phyloP scores from a whole-genome alignment of 2,888 invertebrate species.

The Cephus spinipes region DNA sequence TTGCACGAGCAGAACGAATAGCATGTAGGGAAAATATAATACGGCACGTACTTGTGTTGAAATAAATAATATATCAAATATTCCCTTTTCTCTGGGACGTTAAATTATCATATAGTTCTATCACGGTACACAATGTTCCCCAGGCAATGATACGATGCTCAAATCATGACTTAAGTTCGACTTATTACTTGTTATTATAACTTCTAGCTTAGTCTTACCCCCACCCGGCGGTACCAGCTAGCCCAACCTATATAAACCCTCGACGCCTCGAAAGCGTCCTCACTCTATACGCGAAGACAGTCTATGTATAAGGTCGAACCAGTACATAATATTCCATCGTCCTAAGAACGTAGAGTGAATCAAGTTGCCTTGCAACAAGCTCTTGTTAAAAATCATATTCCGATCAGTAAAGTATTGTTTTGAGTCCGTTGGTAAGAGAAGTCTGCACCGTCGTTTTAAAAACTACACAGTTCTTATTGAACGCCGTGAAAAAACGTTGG shows the following conservation, averaged over 20 bases:
- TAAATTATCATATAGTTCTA: background rate
- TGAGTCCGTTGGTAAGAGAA: no score
- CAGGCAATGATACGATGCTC: conserved; percentile 18
- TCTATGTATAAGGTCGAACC: conserved; percentile 55
- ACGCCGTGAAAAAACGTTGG: no score
- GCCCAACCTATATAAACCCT: conserved; percentile 62
- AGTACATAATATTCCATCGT: conserved; percentile 15
- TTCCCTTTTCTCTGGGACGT: background rate
- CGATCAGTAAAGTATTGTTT: no score
- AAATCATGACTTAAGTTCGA: conserved; percentile 45
- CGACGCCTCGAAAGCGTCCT: conserved; percentile 57
- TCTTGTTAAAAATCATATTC: no score
- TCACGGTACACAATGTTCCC: background rate
- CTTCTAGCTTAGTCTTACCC: conserved; percentile 50
- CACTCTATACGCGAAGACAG: conserved; percentile 60
- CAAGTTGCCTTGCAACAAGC: no score
- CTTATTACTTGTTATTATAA: conserved; percentile 52
- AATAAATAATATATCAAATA: background rate
- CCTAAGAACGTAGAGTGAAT: background rate
- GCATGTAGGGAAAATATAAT: background rate
- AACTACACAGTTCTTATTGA: no score
- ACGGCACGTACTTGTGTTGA: background rate
- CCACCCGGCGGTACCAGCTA: conserved; percentile 47
- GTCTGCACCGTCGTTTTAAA: no score
- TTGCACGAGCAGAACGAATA: background rate